These are phyloP conservation scores for Elaeidobius kamerunicus DNA, from an alignment of 2,888 invertebrate species.

Conservation along the genomic window DNA sequence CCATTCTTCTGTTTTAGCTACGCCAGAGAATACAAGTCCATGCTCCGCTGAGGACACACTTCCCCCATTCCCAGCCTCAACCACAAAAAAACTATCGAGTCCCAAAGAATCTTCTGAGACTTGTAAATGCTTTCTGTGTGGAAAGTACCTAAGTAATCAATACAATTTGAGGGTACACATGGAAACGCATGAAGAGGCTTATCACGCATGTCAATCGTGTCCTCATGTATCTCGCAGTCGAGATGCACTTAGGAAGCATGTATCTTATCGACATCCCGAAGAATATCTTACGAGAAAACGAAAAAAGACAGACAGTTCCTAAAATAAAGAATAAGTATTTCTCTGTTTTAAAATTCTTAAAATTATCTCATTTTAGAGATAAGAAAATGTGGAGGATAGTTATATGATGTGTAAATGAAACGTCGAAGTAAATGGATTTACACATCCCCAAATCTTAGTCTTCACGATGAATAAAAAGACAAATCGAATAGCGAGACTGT, in stretches of 20 bases:
- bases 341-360: neutral
- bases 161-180: conserved; percentile 87
- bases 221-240: conserved; percentile 83
- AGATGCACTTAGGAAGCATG: conserved; percentile 84
- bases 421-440: too few species aligned
- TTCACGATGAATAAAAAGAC: too few species aligned
- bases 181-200: conserved; percentile 86
- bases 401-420: too few species aligned
- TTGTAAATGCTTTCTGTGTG: conserved; percentile 74
- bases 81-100: conserved; percentile 20
- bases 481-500: too few species aligned
- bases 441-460: too few species aligned
- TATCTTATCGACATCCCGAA: conserved; percentile 79
- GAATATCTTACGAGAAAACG: conserved; percentile 51
- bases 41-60: conserved; percentile 27
- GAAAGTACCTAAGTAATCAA: conserved; percentile 86
- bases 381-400: too few species aligned
- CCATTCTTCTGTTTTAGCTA: conserved; percentile 2
- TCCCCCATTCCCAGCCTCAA: conserved; percentile 8
- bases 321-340: conserved; percentile 4
- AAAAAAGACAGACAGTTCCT: conserved; percentile 40
- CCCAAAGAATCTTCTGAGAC: conserved; percentile 43
- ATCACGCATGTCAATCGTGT: conserved; percentile 84
- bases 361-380: conserved; percentile 10
- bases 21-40: conserved; percentile 30